phyloP scores from a whole-genome alignment of 1,140 invertebrate species.

The Ostrea edulis region DNA sequence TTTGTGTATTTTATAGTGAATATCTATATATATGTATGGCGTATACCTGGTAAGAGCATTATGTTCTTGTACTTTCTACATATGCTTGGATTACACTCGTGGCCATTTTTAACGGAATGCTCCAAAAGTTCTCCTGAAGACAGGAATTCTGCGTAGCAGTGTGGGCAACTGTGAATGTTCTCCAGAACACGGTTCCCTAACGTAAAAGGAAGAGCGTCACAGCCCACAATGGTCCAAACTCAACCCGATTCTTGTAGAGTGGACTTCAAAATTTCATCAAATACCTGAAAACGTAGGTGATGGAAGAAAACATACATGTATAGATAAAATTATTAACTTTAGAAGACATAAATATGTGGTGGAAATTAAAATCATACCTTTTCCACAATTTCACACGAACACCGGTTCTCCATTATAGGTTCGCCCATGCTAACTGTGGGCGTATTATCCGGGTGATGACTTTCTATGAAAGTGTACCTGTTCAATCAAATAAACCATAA shows the following conservation, averaged over 20 bases:
- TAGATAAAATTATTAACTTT: too few species aligned
- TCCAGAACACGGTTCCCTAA: background rate
- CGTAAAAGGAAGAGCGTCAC: background rate
- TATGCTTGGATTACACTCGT: background rate
- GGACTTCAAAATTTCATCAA: background rate
- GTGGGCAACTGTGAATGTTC: background rate
- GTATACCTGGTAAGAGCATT: background rate
- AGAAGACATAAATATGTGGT: too few species aligned
- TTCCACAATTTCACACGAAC: background rate
- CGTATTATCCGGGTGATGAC: background rate
- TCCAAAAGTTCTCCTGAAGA: background rate
- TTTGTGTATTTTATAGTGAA: background rate
- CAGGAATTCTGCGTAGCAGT: background rate
- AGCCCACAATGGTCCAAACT: too few species aligned
- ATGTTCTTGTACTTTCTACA: background rate
- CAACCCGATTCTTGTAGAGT: background rate
- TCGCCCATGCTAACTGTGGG: too few species aligned
- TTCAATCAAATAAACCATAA: background rate
- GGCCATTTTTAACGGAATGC: background rate
- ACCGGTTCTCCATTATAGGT: background rate
- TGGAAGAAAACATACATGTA: background rate
- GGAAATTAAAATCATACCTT: too few species aligned
- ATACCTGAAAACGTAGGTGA: background rate
- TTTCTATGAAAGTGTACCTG: background rate
- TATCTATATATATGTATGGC: too few species aligned